Percentiles rank a stretch among this genome's conserved stretches.
Evolutionary conservation across 2,797 vertebrate genomes (phyloP).

Genomic region (Pitangus sulphuratus): DNA sequence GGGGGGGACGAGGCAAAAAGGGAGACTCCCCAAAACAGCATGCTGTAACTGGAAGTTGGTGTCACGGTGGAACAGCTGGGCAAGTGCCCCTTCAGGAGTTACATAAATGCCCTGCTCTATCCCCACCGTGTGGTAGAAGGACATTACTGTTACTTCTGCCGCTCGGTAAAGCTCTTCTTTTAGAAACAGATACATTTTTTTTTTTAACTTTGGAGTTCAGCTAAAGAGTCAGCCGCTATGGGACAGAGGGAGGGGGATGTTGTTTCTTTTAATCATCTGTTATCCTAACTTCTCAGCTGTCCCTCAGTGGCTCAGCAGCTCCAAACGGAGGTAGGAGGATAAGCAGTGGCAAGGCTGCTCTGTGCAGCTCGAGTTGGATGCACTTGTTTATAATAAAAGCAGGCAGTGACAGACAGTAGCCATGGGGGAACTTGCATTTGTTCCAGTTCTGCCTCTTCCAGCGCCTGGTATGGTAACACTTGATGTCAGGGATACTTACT

Average conservation of each 20-base stretch:
- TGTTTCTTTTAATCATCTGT: constrained; percentile 15
- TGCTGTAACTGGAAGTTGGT: background rate
- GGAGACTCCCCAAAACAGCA: background rate
- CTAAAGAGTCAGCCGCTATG: background rate
- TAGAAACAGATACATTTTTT: background rate
- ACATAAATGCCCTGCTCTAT: constrained; percentile 39
- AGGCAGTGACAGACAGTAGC: constrained; percentile 66
- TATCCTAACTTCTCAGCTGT: background rate
- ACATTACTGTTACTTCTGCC: background rate
- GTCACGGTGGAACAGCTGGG: background rate
- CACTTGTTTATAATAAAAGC: constrained; percentile 18
- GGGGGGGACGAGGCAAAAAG: no score
- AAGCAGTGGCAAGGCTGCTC: background rate
- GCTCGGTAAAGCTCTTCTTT: background rate
- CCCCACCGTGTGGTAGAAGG: constrained; percentile 65
- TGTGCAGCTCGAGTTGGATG: background rate
- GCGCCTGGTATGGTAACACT: background rate
- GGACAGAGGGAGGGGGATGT: background rate
- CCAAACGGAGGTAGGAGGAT: background rate
- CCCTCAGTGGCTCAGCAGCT: background rate
- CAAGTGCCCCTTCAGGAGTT: background rate
- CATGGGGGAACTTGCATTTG: constrained; percentile 56
- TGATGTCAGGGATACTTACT: constrained; percentile 56
- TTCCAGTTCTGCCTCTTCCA: constrained; percentile 68
- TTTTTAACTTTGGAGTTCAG: constrained; percentile 8